Evolutionary conservation across 2,888 invertebrate genomes (phyloP).

Genomic region (Plebejus anna): DNA sequence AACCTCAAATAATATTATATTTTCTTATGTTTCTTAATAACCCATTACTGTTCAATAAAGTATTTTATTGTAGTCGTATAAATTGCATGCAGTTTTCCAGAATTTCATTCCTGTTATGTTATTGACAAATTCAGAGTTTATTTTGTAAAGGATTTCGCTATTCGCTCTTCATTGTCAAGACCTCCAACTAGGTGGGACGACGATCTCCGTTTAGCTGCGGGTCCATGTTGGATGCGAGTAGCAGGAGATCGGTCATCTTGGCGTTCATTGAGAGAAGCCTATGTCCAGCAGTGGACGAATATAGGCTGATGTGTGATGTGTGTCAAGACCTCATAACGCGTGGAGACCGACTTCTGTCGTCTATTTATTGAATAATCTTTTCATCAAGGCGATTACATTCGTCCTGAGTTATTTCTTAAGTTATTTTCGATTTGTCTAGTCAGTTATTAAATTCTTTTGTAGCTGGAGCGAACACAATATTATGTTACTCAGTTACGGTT

Average conservation of each 20-base stretch:
- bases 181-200: neutral
- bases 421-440: slow-evolving; percentile 3
- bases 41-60: neutral
- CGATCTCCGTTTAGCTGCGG: no score
- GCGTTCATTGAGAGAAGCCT: no score
- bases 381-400: neutral
- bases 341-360: neutral
- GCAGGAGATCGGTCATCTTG: no score
- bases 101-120: slow-evolving; percentile 19
- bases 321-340: neutral
- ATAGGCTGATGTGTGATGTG: no score
- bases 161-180: neutral
- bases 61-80: neutral
- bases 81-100: slow-evolving; percentile 10
- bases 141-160: neutral
- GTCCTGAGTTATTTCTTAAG: neutral
- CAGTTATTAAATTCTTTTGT: neutral
- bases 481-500: neutral
- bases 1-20: neutral
- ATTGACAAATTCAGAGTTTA: neutral
- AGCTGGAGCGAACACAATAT: neutral
- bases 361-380: neutral
- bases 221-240: no score
- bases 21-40: neutral
- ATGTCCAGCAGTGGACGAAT: no score